Conservation (phyloP, 2,797 vertebrate species). For the Nyctibius grandis region DNA sequence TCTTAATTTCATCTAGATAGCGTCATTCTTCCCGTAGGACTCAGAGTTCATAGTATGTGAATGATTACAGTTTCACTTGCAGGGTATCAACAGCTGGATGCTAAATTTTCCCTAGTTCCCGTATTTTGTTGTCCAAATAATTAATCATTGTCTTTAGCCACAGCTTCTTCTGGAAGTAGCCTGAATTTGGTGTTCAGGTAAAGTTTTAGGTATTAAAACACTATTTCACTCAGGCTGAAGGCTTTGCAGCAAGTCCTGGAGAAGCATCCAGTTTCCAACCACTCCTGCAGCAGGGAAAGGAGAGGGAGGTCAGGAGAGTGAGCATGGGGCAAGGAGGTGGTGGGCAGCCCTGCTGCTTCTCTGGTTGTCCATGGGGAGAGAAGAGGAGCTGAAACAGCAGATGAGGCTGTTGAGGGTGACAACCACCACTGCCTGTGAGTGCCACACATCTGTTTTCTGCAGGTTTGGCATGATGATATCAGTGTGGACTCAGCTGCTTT, state of each 20-base stretch:
- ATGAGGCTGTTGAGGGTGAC: background rate
- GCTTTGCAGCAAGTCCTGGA: background rate
- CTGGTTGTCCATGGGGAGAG: accelerated
- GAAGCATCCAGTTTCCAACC: background rate
- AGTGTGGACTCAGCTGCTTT: accelerated
- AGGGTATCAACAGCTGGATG: background rate
- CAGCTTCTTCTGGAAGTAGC: background rate
- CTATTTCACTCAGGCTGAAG: background rate
- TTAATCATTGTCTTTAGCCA: background rate
- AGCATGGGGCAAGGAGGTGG: accelerated
- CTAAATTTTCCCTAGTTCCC: background rate
- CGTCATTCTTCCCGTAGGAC: background rate
- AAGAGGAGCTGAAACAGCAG: background rate
- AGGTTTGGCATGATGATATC: background rate
- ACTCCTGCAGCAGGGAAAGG: background rate
- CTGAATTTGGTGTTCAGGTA: background rate
- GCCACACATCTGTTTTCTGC: background rate
- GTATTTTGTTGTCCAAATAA: background rate
- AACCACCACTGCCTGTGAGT: accelerated
- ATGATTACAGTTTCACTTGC: background rate
- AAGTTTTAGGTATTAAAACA: background rate
- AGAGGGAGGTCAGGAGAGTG: background rate
- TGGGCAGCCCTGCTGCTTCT: background rate
- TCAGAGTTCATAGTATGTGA: background rate
- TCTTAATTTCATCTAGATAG: background rate